Conservation (phyloP, 2,797 vertebrate genomes). For the Cottoperca gobio region DNA sequence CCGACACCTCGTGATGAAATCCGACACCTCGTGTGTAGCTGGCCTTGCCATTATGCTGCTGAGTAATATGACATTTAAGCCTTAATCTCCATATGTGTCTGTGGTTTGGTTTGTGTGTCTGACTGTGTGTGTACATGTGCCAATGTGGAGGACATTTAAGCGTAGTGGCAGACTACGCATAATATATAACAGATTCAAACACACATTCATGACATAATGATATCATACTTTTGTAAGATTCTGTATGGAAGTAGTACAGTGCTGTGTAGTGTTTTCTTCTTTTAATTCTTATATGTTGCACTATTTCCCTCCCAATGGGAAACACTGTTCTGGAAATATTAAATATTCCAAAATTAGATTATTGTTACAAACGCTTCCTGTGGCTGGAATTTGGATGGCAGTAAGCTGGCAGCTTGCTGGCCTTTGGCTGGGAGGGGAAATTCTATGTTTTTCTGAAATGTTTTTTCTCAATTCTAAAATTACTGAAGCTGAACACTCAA, state of each 20-base stretch:
- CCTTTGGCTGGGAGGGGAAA: too few relatives aligned
- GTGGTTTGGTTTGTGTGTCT: conserved; percentile 6
- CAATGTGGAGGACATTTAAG: conserved; percentile 11
- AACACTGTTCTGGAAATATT: too few relatives aligned
- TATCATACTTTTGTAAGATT: background rate
- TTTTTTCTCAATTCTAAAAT: too few relatives aligned
- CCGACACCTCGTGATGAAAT: conserved; percentile 43
- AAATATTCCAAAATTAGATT: too few relatives aligned
- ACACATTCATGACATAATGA: conserved; percentile 6
- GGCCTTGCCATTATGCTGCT: conserved; percentile 27
- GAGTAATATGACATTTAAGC: conserved; percentile 68
- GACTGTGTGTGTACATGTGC: background rate
- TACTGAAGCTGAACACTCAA: too few relatives aligned
- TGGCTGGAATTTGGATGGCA: too few relatives aligned
- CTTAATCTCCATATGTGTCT: conserved; percentile 46
- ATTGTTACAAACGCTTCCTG: too few relatives aligned
- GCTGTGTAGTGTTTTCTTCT: background rate
- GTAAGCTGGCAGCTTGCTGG: too few relatives aligned
- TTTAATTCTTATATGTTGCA: too few relatives aligned
- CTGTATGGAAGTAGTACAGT: too few relatives aligned
- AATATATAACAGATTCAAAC: conserved; percentile 21
- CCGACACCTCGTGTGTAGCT: conserved; percentile 37
- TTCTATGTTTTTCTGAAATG: too few relatives aligned
- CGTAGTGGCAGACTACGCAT: conserved; percentile 34
- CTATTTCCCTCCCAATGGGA: too few relatives aligned